Evolutionary conservation across 2,113 vertebrate genomes (phyloP), one percentile per base, ranked within the genome.

Genomic region (Cephalopholis sonnerati): DNA sequence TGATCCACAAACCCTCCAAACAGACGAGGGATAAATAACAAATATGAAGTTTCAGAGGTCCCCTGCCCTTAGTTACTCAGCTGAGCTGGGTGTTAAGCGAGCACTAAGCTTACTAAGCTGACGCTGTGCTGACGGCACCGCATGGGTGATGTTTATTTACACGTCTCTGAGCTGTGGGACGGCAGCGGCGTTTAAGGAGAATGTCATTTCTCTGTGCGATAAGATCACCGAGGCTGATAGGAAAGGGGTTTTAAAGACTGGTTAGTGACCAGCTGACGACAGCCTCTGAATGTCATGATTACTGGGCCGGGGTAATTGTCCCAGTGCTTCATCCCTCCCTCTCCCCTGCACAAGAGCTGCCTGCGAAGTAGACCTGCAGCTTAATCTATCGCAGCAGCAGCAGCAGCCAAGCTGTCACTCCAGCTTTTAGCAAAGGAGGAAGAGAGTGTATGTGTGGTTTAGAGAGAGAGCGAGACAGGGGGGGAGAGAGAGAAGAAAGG

Each of bases 361-460:
- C 82, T 91, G 83, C 79, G 67, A 86, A 88, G 90, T 90, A 91
- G 91, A 94, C 88, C 93, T 91, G 92, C 91, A 89, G 90, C 91
- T 92, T 93, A 91, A 94, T 94, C 92, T 91, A 90, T 91, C 54
- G 82, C 86, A 89, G 83, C 89, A 86, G 90, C 92, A 65, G 83
- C 84, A 85, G 87, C 89, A 92, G 87, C 89, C 81, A 80, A 83
- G 91, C 89, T 91, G 93, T 93, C 93, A 92, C 87, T 94, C 87
- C 66, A 77, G 87, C 87, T 87, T 88, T 89, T 88, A 92, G 89
- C 81, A 73, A 75, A 70, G 79, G 81, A 84, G 83, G 85, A 84
- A 77, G 87, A 84, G 87, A 63, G 84, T 85, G 74, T 70, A 66
- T 89, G 88, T 88, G 81, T 89, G 88, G 79, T 74, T 84, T 50